These are phyloP conservation scores for Polyploca ridens DNA, from an alignment of 2,888 invertebrate species.

Conservation along the genomic window DNA sequence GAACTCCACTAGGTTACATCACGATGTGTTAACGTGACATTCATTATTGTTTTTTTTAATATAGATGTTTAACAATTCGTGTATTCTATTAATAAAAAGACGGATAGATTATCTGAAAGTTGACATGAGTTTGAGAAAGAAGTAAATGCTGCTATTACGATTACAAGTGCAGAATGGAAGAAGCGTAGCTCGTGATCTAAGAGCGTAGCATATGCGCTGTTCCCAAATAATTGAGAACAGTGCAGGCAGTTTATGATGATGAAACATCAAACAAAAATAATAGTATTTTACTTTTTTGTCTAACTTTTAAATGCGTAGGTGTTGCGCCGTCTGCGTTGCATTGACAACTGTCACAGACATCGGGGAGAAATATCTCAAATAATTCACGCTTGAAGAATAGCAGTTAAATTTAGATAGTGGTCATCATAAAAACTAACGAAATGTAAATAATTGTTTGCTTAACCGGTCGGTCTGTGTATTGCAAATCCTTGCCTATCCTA, in stretches of 20 bases:
- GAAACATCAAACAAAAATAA: too few relatives aligned
- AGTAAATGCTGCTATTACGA: too few relatives aligned
- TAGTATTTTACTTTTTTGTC: not conserved
- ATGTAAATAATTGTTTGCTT: not conserved
- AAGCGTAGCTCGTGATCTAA: too few relatives aligned
- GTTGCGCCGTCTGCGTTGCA: not conserved
- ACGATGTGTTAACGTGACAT: constrained; percentile 17
- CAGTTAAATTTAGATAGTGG: not conserved
- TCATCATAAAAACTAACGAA: not conserved
- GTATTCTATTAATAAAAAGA: too few relatives aligned
- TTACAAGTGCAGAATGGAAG: too few relatives aligned
- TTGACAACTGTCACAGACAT: not conserved
- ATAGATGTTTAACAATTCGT: not conserved
- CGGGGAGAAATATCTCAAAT: not conserved
- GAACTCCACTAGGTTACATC: constrained; percentile 34
- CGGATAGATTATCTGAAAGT: not conserved
- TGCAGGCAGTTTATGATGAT: too few relatives aligned
- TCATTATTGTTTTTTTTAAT: not conserved
- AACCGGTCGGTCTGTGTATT: constrained; percentile 4
- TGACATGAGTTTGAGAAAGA: too few relatives aligned
- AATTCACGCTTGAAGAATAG: not conserved
- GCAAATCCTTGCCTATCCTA: constrained; percentile 11
- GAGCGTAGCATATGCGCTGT: too few relatives aligned
- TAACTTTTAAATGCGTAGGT: not conserved
- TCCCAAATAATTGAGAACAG: too few relatives aligned